Conservation (phyloP, 2,113 vertebrate species). For the Crotalus horridus region DNA sequence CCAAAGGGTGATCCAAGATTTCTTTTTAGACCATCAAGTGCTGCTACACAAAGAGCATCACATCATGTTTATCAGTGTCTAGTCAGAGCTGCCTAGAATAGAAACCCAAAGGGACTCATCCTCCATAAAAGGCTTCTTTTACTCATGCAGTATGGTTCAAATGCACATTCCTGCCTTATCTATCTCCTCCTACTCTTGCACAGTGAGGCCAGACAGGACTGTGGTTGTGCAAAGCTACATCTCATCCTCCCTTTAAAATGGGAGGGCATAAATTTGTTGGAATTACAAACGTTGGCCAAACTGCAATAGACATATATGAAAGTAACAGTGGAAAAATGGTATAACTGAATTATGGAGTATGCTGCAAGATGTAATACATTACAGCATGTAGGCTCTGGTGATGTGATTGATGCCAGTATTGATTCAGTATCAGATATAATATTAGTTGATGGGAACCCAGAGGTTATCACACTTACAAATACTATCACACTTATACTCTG, state of each 20-base stretch:
- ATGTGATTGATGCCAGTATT: not conserved
- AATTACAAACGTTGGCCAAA: not conserved
- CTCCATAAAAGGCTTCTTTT: not conserved
- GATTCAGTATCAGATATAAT: not conserved
- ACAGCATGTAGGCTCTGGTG: not conserved
- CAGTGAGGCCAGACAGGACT: not conserved
- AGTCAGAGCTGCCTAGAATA: not conserved
- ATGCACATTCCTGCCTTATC: not conserved
- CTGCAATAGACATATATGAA: not conserved
- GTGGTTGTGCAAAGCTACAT: not conserved
- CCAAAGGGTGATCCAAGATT: not conserved
- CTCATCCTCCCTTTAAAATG: not conserved
- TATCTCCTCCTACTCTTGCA: not conserved
- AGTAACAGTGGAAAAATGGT: not conserved
- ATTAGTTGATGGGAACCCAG: not conserved
- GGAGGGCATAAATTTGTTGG: not conserved
- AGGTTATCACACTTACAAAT: not conserved
- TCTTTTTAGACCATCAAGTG: not conserved
- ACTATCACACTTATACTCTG: not conserved
- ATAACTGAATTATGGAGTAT: not conserved
- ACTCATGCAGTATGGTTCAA: not conserved
- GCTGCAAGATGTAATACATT: not conserved
- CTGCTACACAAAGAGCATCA: not conserved
- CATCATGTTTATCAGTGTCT: not conserved
- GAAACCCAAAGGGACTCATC: not conserved